These are phyloP conservation scores for Scyliorhinus canicula DNA, from an alignment of 2,797 vertebrate species.

Conservation along the genomic window DNA sequence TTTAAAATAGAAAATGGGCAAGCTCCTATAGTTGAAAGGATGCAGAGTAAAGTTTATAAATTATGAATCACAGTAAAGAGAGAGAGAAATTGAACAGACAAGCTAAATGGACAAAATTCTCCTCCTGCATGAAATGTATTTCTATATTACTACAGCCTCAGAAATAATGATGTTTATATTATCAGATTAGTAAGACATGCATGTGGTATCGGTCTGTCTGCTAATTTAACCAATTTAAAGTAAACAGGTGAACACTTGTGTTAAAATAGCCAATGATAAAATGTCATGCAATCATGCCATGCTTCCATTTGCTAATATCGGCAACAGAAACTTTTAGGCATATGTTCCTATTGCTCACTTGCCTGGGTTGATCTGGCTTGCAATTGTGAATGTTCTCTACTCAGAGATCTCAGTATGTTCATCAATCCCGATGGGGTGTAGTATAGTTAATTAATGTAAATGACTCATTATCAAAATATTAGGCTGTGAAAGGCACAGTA, in stretches of 20 bases:
- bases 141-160: not conserved
- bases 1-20: not conserved
- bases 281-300: not conserved
- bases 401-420: not conserved
- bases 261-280: not conserved
- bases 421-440: not conserved
- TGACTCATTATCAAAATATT: constrained; percentile 12
- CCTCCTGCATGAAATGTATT: not conserved
- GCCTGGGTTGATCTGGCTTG: not conserved
- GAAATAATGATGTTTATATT: not conserved
- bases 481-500: not conserved
- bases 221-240: not conserved
- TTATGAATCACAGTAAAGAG: not conserved
- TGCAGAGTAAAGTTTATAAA: not conserved
- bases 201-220: not conserved
- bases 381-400: not conserved
- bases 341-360: not conserved
- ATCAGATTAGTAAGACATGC: not conserved
- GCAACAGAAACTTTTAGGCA: too few relatives aligned
- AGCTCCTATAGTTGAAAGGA: not conserved
- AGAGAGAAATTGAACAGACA: not conserved
- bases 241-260: not conserved
- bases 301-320: not conserved
- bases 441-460: not conserved
- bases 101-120: not conserved